These are phyloP conservation scores for Drosophila melanosoma DNA, from an alignment of 2,888 invertebrate species.

Conservation along the genomic window DNA sequence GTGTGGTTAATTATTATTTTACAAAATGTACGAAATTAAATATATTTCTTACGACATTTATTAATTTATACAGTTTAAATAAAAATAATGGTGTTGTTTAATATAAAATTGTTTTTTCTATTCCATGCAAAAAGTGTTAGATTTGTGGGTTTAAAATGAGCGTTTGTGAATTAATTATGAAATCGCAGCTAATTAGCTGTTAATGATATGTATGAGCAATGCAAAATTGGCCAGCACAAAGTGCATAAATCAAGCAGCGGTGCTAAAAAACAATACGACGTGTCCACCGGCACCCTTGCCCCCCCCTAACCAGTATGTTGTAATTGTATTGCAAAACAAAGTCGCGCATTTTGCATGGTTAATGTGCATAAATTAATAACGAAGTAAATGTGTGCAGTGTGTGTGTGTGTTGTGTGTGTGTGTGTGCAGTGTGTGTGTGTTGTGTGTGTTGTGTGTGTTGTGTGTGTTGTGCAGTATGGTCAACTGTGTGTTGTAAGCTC, in stretches of 20 bases:
- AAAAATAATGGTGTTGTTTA: neutral
- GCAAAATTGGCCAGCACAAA: constrained; percentile 56
- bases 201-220: constrained; percentile 74
- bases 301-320: neutral
- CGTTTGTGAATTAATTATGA: constrained; percentile 54
- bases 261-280: constrained; percentile 43
- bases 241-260: constrained; percentile 67
- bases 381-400: constrained; percentile 16
- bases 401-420: constrained; percentile 4
- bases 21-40: neutral
- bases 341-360: constrained; percentile 65
- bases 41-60: neutral
- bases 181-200: constrained; percentile 75
- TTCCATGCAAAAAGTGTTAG: constrained; percentile 15
- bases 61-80: neutral
- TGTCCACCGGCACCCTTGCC: constrained; percentile 19
- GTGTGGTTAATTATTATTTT: neutral
- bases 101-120: neutral
- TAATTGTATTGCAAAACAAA: constrained; percentile 55
- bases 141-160: neutral
- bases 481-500: constrained; percentile 36
- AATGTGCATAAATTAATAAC: constrained; percentile 76
- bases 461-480: constrained; percentile 24
- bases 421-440: constrained; percentile 10
- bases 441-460: constrained; percentile 3